phyloP scores from a whole-genome alignment of 92 coral and sea anemone genomes.

The Epizoanthus ramosus region DNA sequence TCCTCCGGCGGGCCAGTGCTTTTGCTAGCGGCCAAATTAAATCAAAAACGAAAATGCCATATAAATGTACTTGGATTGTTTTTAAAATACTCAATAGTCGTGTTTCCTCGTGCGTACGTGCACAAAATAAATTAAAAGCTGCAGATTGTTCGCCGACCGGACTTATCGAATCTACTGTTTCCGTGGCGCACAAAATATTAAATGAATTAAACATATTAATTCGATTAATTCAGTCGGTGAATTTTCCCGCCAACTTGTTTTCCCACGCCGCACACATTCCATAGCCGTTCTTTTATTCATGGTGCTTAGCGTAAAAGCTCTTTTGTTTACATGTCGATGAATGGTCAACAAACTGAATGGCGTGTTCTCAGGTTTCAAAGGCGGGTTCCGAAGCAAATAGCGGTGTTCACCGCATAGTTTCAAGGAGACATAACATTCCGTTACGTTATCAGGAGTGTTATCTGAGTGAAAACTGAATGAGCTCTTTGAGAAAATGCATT shows the following conservation, averaged over 20 bases:
- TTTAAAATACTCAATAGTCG: too few relatives aligned
- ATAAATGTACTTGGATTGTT: too few relatives aligned
- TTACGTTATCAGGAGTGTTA: not conserved
- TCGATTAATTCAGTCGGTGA: too few relatives aligned
- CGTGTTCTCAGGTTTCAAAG: constrained; percentile 25
- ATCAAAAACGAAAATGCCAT: too few relatives aligned
- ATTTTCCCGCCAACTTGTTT: constrained; percentile 37
- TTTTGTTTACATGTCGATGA: constrained; percentile 38
- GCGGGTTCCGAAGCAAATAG: constrained; percentile 10
- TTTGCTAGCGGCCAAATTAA: too few relatives aligned
- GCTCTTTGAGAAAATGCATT: not conserved
- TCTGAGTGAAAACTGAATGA: not conserved
- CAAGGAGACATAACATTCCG: not conserved
- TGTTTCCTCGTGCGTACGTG: too few relatives aligned
- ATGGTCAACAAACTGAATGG: constrained; percentile 31
- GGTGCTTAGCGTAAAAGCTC: constrained; percentile 32
- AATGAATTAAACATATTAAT: too few relatives aligned
- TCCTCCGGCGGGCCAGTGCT: too few relatives aligned
- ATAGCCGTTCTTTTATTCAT: constrained; percentile 6
- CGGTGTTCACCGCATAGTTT: not conserved
- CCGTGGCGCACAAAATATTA: too few relatives aligned
- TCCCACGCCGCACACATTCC: constrained; percentile 43
- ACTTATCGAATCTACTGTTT: too few relatives aligned
- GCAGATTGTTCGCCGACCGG: too few relatives aligned
- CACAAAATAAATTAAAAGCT: too few relatives aligned